These are phyloP conservation scores for Ceyx melanurus DNA, from an alignment of 2,113 vertebrate species.

Conservation along the genomic window DNA sequence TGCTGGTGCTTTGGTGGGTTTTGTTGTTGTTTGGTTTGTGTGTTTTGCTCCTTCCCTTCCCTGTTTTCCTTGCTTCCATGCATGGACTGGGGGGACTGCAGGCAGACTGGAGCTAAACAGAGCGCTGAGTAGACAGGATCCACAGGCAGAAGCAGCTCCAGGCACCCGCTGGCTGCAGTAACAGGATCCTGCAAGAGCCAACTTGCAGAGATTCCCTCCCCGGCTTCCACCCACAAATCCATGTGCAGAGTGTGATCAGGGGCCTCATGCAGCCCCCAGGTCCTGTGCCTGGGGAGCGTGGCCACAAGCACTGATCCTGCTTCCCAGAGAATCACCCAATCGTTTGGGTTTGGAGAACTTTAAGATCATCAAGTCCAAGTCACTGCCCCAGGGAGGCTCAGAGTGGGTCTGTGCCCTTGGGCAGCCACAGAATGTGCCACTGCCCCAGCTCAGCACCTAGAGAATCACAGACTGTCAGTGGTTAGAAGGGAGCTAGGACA, in stretches of 20 bases:
- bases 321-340: not conserved
- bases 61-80: not conserved
- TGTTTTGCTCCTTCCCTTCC: not conserved
- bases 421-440: rapidly evolving
- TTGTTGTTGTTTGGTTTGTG: not conserved
- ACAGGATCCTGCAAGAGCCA: not conserved
- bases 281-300: rapidly evolving
- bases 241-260: rapidly evolving
- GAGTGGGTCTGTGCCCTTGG: not conserved
- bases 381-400: not conserved
- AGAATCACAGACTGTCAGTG: too few species aligned
- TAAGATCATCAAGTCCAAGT: not conserved
- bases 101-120: not conserved
- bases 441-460: not conserved
- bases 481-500: too few species aligned
- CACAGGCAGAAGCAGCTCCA: not conserved
- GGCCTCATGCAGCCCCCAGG: not conserved
- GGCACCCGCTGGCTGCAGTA: not conserved
- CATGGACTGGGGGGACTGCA: not conserved
- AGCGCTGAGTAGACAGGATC: not conserved
- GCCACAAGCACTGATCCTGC: not conserved
- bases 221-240: rapidly evolving
- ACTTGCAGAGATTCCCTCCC: not conserved
- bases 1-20: not conserved
- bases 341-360: not conserved